phyloP scores from a whole-genome alignment of 2,113 vertebrate genomes.

The Pardalotus punctatus region DNA sequence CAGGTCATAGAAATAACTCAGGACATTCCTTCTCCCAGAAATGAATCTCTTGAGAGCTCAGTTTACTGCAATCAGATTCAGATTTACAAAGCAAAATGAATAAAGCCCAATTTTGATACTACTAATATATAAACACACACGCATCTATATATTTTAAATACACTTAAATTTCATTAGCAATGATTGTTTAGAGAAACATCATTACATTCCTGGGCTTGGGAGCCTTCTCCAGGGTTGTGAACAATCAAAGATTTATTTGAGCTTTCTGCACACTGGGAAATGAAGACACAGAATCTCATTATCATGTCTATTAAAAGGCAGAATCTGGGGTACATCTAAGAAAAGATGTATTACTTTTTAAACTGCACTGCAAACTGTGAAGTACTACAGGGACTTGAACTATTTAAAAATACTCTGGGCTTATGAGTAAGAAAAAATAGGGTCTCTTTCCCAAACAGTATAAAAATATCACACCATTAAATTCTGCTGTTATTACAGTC shows the following conservation, averaged over 20 bases:
- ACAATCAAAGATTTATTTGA: constrained; percentile 82
- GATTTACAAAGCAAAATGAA: constrained; percentile 43
- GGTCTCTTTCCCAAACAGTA: constrained; percentile 58
- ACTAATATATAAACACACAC: constrained; percentile 51
- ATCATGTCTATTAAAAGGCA: constrained; percentile 85
- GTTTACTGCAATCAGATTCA: constrained; percentile 43
- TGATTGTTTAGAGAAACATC: constrained; percentile 76
- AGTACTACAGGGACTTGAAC: constrained; percentile 79
- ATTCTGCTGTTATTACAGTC: constrained; percentile 37
- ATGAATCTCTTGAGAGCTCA: constrained; percentile 37
- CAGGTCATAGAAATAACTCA: constrained; percentile 46
- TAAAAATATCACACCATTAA: constrained; percentile 52
- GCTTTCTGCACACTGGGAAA: constrained; percentile 81
- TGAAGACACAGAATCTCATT: constrained; percentile 82
- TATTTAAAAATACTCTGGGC: constrained; percentile 80
- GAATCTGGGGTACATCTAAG: constrained; percentile 85
- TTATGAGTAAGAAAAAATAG: constrained; percentile 62
- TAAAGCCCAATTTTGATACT: constrained; percentile 45
- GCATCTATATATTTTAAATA: constrained; percentile 50
- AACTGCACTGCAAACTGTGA: constrained; percentile 76
- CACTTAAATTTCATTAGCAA: constrained; percentile 71
- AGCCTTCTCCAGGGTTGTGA: constrained; percentile 79
- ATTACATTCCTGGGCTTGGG: constrained; percentile 60
- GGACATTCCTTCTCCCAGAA: constrained; percentile 46
- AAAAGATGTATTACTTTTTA: constrained; percentile 83